Evolutionary conservation across 1,140 invertebrate genomes (phyloP).

Genomic region (Drosophila guanche): DNA sequence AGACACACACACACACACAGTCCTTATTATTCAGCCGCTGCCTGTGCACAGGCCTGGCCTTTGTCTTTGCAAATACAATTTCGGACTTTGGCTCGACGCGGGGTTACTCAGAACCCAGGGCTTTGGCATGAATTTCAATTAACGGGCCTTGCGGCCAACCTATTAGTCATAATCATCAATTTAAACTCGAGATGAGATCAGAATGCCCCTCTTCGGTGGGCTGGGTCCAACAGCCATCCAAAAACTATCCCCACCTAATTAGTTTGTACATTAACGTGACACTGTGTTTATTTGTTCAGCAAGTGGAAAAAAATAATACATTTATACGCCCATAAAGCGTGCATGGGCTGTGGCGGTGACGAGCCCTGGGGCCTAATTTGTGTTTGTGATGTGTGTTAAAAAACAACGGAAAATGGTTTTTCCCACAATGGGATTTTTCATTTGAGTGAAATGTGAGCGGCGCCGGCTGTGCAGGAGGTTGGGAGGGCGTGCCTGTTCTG

Average conservation of each 20-base stretch:
- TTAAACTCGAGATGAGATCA: constrained; percentile 74
- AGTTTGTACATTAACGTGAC: constrained; percentile 76
- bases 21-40: not conserved
- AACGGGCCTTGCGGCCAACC: constrained; percentile 37
- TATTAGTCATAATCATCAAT: constrained; percentile 73
- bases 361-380: constrained; percentile 56
- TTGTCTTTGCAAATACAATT: constrained; percentile 6
- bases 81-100: constrained; percentile 34
- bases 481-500: constrained; percentile 1
- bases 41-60: constrained; percentile 3
- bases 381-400: constrained; percentile 60
- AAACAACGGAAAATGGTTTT: constrained; percentile 57
- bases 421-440: constrained; percentile 44
- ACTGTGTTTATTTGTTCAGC: constrained; percentile 70
- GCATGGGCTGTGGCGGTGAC: constrained; percentile 28
- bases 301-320: constrained; percentile 63
- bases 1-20: not conserved
- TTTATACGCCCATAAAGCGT: constrained; percentile 57
- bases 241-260: constrained; percentile 62
- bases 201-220: constrained; percentile 19
- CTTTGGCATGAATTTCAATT: constrained; percentile 61
- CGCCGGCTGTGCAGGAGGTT: constrained; percentile 31
- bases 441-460: constrained; percentile 50
- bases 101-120: constrained; percentile 40
- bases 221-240: not conserved